These are phyloP conservation scores for Strix aluco DNA, from an alignment of 2,113 vertebrate genomes.

Conservation along the genomic window DNA sequence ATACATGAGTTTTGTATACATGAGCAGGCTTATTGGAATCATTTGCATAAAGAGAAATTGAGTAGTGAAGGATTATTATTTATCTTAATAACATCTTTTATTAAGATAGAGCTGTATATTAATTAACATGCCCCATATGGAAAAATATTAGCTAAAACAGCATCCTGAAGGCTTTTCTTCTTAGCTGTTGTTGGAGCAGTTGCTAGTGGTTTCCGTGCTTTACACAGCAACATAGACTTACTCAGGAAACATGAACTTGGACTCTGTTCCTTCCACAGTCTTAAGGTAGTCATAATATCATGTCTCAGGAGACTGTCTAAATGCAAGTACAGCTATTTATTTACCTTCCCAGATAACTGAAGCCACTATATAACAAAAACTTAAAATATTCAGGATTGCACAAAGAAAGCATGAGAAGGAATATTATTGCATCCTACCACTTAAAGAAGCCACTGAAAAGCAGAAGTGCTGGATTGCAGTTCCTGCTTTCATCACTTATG, in stretches of 20 bases:
- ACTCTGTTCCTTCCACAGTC: neutral
- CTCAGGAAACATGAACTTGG: neutral
- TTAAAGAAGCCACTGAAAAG: neutral
- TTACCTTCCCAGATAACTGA: neutral
- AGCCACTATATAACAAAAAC: neutral
- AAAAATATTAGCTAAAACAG: neutral
- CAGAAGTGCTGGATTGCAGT: neutral
- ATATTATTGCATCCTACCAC: neutral
- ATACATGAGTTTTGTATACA: neutral
- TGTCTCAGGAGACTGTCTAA: neutral
- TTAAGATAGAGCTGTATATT: neutral
- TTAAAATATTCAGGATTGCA: neutral
- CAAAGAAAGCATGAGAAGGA: neutral
- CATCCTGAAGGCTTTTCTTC: neutral
- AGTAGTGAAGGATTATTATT: neutral
- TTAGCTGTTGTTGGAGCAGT: neutral
- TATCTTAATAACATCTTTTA: neutral
- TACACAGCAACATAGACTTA: neutral
- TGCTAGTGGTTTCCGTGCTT: neutral
- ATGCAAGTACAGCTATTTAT: neutral
- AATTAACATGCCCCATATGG: neutral
- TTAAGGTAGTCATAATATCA: neutral
- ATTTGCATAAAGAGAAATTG: neutral
- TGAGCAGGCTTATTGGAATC: neutral
- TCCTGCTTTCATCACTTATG: neutral